A percentile compares a stretch with the other conserved stretches of the same genome.
phyloP scores from a whole-genome alignment of 2,888 invertebrate species.

The Drosophila emarginata region DNA sequence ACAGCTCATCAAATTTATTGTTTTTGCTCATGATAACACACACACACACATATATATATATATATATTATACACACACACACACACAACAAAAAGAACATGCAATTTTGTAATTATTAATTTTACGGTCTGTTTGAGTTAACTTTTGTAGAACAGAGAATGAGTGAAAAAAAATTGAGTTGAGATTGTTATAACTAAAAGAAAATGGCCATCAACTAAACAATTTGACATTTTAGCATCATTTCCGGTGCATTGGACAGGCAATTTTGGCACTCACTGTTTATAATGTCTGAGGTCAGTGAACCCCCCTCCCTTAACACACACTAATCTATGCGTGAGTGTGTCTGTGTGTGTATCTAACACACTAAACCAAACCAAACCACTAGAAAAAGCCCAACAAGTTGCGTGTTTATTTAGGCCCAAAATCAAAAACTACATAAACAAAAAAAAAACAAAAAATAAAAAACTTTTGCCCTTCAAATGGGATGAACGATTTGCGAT shows the following conservation, averaged over 20 bases:
- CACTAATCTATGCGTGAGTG: background rate
- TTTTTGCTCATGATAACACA: constrained; percentile 55
- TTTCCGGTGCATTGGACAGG: constrained; percentile 40
- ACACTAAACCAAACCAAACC: background rate
- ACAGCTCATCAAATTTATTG: constrained; percentile 52
- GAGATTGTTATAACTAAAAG: constrained; percentile 14
- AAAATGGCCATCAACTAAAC: constrained; percentile 23
- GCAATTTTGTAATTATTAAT: constrained; percentile 72
- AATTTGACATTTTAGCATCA: constrained; percentile 15
- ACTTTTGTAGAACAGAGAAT: constrained; percentile 5
- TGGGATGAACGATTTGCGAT: background rate
- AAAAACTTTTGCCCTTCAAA: constrained; percentile 13
- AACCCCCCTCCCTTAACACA: constrained; percentile 35
- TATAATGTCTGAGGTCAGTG: constrained; percentile 60
- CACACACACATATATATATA: background rate
- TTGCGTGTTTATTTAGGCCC: constrained; percentile 71
- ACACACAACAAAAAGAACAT: constrained; percentile 47
- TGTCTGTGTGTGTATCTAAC: background rate
- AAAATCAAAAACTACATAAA: constrained; percentile 25
- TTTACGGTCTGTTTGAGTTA: constrained; percentile 70
- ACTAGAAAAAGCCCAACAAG: constrained; percentile 28
- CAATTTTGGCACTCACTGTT: constrained; percentile 44
- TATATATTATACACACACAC: background rate
- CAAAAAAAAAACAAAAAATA: constrained; percentile 25
- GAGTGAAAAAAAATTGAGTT: constrained; percentile 11